Percentiles rank a stretch among this genome's conserved stretches.
These are phyloP conservation scores for Dolichoris vasculosae DNA, from an alignment of 1,140 invertebrate genomes.

Conservation along the genomic window DNA sequence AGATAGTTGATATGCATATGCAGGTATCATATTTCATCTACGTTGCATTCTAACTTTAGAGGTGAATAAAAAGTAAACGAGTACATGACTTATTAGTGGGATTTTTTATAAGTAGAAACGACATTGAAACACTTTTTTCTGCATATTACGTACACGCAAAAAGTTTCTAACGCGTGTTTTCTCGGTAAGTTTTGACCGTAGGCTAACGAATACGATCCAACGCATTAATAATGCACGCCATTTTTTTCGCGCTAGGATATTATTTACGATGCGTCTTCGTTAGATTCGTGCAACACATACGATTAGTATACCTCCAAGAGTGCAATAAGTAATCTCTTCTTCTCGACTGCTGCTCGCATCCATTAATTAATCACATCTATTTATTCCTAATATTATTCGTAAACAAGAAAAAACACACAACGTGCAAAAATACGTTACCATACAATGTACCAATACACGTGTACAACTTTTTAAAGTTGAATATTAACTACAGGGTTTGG, in stretches of 20 bases:
- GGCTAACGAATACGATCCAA: neutral
- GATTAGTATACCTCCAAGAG: neutral
- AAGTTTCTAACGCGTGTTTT: neutral
- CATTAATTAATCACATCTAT: too few species aligned
- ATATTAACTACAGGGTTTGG: neutral
- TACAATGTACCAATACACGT: neutral
- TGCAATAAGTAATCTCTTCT: neutral
- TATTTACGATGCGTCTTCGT: neutral
- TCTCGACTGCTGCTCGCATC: neutral
- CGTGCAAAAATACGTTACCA: neutral
- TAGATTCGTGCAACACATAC: neutral
- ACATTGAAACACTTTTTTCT: neutral
- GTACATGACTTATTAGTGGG: neutral
- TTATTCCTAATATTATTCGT: too few species aligned
- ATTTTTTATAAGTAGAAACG: neutral
- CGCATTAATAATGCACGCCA: neutral
- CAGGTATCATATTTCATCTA: slow-evolving; percentile 7
- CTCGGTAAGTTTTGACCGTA: too few species aligned
- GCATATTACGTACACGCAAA: neutral
- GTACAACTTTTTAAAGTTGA: neutral
- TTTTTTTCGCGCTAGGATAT: neutral
- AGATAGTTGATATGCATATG: slow-evolving; percentile 1
- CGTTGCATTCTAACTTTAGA: neutral
- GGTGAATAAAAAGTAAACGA: neutral
- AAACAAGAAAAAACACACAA: neutral